Evolutionary conservation across 2,797 vertebrate species (phyloP).

Genomic region (Hydrocynus forskahlii): DNA sequence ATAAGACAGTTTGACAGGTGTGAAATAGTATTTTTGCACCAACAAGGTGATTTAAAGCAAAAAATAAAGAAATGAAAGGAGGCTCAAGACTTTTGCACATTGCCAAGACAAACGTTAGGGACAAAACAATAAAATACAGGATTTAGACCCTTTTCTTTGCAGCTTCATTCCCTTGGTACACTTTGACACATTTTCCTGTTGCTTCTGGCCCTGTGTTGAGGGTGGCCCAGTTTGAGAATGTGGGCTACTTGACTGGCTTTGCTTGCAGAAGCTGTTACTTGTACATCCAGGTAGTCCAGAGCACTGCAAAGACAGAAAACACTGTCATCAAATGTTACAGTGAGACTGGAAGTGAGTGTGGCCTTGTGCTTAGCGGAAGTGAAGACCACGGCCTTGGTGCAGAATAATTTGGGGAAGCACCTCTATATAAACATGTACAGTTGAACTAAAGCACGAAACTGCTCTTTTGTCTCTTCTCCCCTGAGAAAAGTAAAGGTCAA

Average conservation of each 20-base stretch:
- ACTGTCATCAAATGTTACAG: not conserved
- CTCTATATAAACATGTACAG: not conserved
- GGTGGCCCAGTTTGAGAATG: conserved; percentile 39
- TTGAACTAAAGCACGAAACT: not conserved
- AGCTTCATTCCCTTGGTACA: conserved; percentile 2
- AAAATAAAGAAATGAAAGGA: no score
- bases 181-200: conserved; percentile 32
- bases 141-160: not conserved
- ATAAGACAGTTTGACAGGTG: no score
- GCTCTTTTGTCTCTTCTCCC: no score
- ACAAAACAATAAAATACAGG: not conserved
- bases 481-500: no score
- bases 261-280: not conserved
- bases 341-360: conserved; percentile 4
- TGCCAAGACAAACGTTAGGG: no score
- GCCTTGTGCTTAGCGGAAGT: not conserved
- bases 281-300: not conserved
- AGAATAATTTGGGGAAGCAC: conserved; percentile 4
- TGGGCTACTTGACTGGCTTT: conserved; percentile 2
- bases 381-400: not conserved
- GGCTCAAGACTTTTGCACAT: no score
- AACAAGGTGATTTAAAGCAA: no score
- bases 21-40: no score
- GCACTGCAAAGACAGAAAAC: not conserved
- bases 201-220: conserved; percentile 12